Percentiles rank a stretch among this genome's conserved stretches.
Evolutionary conservation across 2,797 vertebrate species (phyloP).

Genomic region (Cygnus olor): DNA sequence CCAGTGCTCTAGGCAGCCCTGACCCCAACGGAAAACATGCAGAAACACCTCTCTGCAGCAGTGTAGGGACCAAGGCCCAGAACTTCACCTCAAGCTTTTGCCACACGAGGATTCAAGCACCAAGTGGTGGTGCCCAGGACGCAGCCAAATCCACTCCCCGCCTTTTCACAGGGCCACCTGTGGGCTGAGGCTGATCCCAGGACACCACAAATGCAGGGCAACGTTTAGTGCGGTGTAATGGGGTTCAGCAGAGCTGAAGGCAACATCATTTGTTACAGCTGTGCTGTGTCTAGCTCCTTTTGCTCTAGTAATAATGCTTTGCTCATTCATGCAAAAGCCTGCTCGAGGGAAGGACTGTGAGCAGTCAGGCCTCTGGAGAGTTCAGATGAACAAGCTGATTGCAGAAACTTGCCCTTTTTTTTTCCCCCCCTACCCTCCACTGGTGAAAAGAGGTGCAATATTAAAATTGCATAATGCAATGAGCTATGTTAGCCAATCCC

Average conservation of each 20-base stretch:
- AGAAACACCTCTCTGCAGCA: rapidly evolving
- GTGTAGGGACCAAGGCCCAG: rapidly evolving
- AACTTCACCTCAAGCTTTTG: neutral
- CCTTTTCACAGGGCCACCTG: neutral
- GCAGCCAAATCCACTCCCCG: neutral
- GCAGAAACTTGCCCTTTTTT: neutral
- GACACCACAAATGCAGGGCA: rapidly evolving
- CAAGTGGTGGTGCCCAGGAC: rapidly evolving
- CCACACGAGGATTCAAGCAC: neutral
- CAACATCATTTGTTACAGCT: neutral
- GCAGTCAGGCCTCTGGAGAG: rapidly evolving
- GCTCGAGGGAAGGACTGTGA: neutral
- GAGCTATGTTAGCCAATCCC: neutral
- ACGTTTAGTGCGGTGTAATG: neutral
- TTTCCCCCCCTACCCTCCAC: no score
- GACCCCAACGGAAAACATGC: rapidly evolving
- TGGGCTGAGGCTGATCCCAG: no score
- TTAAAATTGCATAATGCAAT: neutral
- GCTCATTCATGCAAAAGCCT: neutral
- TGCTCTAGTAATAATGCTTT: neutral
- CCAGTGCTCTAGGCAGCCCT: rapidly evolving
- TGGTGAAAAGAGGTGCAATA: neutral
- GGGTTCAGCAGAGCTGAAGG: neutral
- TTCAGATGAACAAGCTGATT: neutral
- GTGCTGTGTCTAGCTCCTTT: no score